Percentiles rank a stretch among this genome's conserved stretches.
Evolutionary conservation across 2,113 vertebrate species (phyloP).

Genomic region (Tragelaphus buxtoni): DNA sequence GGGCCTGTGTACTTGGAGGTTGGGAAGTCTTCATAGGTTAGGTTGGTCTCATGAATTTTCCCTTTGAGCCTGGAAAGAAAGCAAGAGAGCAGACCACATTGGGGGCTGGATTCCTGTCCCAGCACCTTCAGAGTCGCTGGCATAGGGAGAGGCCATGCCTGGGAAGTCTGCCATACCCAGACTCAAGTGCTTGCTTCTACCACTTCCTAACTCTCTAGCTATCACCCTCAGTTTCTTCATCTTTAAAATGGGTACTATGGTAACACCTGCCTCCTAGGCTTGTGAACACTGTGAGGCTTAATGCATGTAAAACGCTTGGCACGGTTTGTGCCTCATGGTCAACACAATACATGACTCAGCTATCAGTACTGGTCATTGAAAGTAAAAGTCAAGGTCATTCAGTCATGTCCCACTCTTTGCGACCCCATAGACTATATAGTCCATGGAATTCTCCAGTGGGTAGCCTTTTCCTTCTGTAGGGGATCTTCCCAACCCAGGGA

Average conservation of each 20-base stretch:
- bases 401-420: not conserved
- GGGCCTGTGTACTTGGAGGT: constrained; percentile 99
- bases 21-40: constrained; percentile 97
- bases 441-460: not conserved
- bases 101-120: not conserved
- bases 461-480: not conserved
- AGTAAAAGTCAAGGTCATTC: not conserved
- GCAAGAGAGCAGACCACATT: not conserved
- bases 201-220: not conserved
- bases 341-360: not conserved
- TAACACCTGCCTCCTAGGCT: not conserved
- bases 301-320: not conserved
- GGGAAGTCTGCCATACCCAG: not conserved
- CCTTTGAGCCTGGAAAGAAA: constrained; percentile 90
- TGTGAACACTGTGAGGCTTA: not conserved
- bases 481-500: not conserved
- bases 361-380: not conserved
- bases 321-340: not conserved
- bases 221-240: not conserved
- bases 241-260: not conserved
- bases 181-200: not conserved
- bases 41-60: constrained; percentile 96
- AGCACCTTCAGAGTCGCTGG: not conserved
- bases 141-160: not conserved
- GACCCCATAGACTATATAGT: rapidly evolving